Percentiles rank a stretch among this genome's conserved stretches.
phyloP scores from a whole-genome alignment of 2,113 vertebrate genomes.

The Herpetotheres cachinnans region DNA sequence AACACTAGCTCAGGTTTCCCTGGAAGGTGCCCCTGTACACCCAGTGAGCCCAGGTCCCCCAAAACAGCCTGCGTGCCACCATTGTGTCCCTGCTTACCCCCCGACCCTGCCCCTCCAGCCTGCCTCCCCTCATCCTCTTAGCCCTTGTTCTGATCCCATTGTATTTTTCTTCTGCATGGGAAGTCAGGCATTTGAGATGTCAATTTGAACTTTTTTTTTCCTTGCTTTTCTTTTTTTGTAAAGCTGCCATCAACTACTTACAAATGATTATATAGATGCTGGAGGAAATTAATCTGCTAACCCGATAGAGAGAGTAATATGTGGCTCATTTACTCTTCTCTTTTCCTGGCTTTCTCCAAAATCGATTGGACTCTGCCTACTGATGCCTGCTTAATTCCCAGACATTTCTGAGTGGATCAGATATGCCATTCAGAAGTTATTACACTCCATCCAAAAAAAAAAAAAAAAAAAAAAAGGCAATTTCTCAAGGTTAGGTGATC shows the following conservation, averaged over 20 bases:
- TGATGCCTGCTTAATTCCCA: conserved; percentile 37
- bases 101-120: not conserved
- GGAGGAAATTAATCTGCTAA: conserved; percentile 49
- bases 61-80: not conserved
- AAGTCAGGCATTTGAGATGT: not conserved
- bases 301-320: conserved; percentile 24
- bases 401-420: conserved; percentile 12
- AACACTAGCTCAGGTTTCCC: not conserved
- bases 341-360: conserved; percentile 25
- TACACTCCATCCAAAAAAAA: not conserved
- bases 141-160: not conserved
- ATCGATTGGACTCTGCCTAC: conserved; percentile 32
- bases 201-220: not conserved
- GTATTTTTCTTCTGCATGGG: not conserved
- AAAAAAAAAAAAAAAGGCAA: not conserved
- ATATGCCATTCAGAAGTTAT: conserved; percentile 35
- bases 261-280: conserved; percentile 15
- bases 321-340: conserved; percentile 14
- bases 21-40: too few relatives aligned
- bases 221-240: not conserved
- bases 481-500: conserved; percentile 6
- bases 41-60: not conserved
- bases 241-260: conserved; percentile 5
- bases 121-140: not conserved
- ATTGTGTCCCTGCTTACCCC: fast-evolving